Evolutionary conservation across 1,140 invertebrate species (phyloP), one percentile per base, ranked within the genome.

Genomic region (Ericerus pela): DNA sequence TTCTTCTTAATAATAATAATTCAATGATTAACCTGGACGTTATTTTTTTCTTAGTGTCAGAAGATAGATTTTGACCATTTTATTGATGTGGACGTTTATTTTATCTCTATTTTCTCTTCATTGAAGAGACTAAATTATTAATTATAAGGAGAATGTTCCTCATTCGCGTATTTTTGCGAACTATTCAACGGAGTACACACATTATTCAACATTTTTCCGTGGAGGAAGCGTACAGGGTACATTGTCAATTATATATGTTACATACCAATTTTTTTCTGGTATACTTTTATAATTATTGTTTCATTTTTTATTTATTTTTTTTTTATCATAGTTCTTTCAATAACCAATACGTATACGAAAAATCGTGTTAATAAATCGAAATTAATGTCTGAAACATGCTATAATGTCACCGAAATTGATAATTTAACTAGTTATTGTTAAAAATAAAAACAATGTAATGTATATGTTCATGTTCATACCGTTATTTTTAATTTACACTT

Each of bases 401-500:
- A 47, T 20, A 24, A 3, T 47, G 16, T 2, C 8, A 16, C 16
- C 3, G 14, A 22, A 24, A 47, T 24, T 22, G n/a, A n/a, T n/a
- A n/a, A n/a, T n/a, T n/a, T n/a, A n/a, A 22, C 20, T 41, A 41
- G 20, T 16, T 5, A 14, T 47, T 47, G 41, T 47, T 47, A 47
- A 24, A 47, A 24, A 24, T 10, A 24, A 24, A 4, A 24, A 22
- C 41, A 24, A 24, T 47, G 20, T 47, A 24, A 24, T 47, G 41
- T 47, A 47, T 24, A 47, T 47, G 41, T 47, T 47, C 41, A 47
- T 47, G 41, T 47, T 47, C 22, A 47, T 47, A 47, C 41, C 26
- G 41, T 47, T 47, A 47, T 47, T 18, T 47, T 47, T 47, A 24
- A 47, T 3, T 14, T 20, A 47, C 41, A 47, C 41, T 18, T 14